These are phyloP conservation scores for Gymnocheta viridis DNA, from an alignment of 2,888 invertebrate species.

Conservation along the genomic window DNA sequence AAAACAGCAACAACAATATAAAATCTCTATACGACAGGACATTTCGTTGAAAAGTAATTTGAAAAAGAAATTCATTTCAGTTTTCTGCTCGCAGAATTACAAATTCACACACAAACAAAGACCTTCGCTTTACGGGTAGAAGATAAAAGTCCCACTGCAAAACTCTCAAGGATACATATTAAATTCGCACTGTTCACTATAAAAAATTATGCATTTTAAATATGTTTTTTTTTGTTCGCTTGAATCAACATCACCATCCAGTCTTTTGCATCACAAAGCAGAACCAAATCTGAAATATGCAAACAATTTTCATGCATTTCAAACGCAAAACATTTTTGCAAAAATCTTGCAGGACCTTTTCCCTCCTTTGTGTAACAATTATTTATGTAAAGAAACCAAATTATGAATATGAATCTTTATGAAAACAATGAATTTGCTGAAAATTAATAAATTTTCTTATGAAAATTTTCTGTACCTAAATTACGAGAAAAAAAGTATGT, in stretches of 20 bases:
- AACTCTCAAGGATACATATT: constrained; percentile 20
- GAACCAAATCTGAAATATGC: neutral
- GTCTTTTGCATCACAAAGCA: neutral
- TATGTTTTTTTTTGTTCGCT: neutral
- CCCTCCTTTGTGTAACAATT: neutral
- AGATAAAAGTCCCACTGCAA: neutral
- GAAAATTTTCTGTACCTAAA: constrained; percentile 32
- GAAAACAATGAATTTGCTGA: constrained; percentile 40
- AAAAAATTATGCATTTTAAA: constrained; percentile 35
- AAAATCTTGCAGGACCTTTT: neutral
- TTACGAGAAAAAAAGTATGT: neutral
- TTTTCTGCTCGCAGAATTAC: neutral
- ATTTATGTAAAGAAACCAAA: neutral
- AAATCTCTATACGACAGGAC: constrained; percentile 23
- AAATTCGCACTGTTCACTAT: constrained; percentile 14
- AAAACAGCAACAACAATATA: neutral
- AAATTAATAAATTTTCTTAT: constrained; percentile 27
- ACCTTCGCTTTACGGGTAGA: neutral
- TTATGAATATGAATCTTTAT: constrained; percentile 50
- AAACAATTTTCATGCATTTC: constrained; percentile 1
- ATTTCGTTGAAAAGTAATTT: constrained; percentile 49
- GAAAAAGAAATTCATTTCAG: constrained; percentile 21
- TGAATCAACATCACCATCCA: neutral
- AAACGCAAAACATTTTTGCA: neutral
- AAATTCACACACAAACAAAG: constrained; percentile 38